Conservation (phyloP, 2,888 invertebrate genomes). For the Lasioglossum calceatum region DNA sequence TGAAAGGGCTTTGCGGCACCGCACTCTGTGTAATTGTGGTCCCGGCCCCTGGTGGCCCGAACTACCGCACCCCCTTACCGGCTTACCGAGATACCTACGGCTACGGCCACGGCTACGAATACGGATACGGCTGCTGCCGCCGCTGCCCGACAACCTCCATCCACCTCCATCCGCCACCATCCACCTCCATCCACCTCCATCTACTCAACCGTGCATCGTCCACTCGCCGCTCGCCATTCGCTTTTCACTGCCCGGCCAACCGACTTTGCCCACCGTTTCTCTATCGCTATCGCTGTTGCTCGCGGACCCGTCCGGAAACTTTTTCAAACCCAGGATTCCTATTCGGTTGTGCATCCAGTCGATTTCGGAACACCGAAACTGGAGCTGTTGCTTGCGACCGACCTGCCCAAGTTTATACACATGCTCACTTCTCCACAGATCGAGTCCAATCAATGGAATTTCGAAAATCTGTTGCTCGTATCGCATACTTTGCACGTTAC, state of each 20-base stretch:
- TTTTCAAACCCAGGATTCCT: not conserved
- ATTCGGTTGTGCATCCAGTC: not conserved
- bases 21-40: conserved; percentile 76
- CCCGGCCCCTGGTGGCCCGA: conserved; percentile 78
- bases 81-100: conserved; percentile 56
- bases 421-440: not conserved
- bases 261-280: not conserved
- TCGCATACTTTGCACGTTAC: no score
- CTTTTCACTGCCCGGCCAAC: conserved; percentile 26
- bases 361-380: not conserved
- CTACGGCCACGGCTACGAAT: conserved; percentile 3
- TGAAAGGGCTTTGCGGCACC: conserved; percentile 77
- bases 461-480: no score
- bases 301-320: not conserved
- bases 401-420: not conserved
- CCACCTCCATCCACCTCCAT: conserved; percentile 17
- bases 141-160: conserved; percentile 47
- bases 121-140: not conserved
- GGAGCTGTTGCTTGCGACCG: not conserved
- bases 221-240: conserved; percentile 9
- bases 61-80: conserved; percentile 62
- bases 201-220: conserved; percentile 42
- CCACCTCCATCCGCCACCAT: conserved; percentile 27
- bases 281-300: not conserved
- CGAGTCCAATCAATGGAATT: not conserved